phyloP scores from a whole-genome alignment of 2,888 invertebrate genomes.

The Onthophagus sagittarius region DNA sequence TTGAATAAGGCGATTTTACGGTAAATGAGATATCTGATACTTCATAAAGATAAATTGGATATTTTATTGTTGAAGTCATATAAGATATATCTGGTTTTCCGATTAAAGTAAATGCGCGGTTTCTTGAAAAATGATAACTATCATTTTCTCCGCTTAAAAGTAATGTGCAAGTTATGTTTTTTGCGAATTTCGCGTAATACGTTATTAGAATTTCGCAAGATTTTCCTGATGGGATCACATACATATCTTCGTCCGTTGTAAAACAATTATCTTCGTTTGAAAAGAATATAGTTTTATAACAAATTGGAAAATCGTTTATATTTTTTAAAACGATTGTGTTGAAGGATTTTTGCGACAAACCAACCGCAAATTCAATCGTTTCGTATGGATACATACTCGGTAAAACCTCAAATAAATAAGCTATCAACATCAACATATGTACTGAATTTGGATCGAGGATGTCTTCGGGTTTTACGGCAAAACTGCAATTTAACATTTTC shows the following conservation, averaged over 20 bases:
- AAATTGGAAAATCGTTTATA: constrained; percentile 29
- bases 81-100: constrained; percentile 34
- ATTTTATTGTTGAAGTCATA: constrained; percentile 16
- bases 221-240: constrained; percentile 26
- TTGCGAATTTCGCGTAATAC: constrained; percentile 36
- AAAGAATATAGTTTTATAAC: constrained; percentile 37
- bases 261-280: constrained; percentile 36
- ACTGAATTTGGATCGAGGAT: constrained; percentile 55
- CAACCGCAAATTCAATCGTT: constrained; percentile 49
- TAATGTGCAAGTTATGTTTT: constrained; percentile 28
- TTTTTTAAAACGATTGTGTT: constrained; percentile 49
- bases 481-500: constrained; percentile 54
- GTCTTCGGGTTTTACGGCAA: constrained; percentile 52
- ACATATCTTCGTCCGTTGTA: constrained; percentile 7
- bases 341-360: constrained; percentile 48
- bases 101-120: constrained; percentile 33
- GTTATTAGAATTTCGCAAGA: constrained; percentile 28
- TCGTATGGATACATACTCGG: constrained; percentile 54
- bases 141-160: constrained; percentile 38
- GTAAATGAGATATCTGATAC: neutral
- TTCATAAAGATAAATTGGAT: constrained; percentile 26
- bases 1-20: constrained; percentile 12
- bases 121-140: constrained; percentile 36
- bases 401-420: constrained; percentile 53
- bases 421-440: constrained; percentile 57